These are phyloP conservation scores for Australoheros facetus DNA, from an alignment of 2,797 vertebrate genomes.

Conservation along the genomic window DNA sequence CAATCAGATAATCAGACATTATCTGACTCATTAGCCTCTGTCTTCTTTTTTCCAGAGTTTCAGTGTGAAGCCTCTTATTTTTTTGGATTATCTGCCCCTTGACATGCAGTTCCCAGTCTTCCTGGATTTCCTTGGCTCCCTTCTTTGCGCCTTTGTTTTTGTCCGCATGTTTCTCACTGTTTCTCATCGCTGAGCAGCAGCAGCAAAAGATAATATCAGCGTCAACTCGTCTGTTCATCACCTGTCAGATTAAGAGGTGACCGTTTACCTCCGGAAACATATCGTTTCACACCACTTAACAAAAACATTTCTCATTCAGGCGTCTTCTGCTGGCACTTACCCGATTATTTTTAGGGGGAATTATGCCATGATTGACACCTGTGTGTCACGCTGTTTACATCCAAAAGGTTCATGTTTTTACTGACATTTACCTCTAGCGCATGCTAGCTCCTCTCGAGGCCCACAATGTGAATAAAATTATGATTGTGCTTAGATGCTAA, in stretches of 20 bases:
- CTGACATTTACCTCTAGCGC: neutral
- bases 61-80: neutral
- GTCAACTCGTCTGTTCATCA: slow-evolving; percentile 15
- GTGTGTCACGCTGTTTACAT: neutral
- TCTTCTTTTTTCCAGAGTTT: neutral
- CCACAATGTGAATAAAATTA: neutral
- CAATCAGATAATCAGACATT: neutral
- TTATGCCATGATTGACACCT: slow-evolving; percentile 27
- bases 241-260: slow-evolving; percentile 38
- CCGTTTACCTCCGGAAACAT: slow-evolving; percentile 40
- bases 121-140: no score
- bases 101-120: neutral
- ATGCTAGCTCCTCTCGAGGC: neutral
- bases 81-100: neutral
- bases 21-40: neutral
- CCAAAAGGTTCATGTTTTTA: neutral
- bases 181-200: slow-evolving; percentile 25
- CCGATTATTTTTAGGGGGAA: slow-evolving; percentile 12
- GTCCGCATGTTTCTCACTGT: neutral
- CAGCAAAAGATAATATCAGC: slow-evolving; percentile 7
- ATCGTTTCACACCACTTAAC: slow-evolving; percentile 34
- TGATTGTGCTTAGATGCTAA: slow-evolving; percentile 19
- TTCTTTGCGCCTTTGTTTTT: neutral
- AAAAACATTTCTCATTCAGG: slow-evolving; percentile 2
- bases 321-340: slow-evolving; percentile 15